Evolutionary conservation across 2,888 invertebrate genomes (phyloP), one percentile per base, ranked within the genome.

Genomic region (Cosmorhoe ocellata): DNA sequence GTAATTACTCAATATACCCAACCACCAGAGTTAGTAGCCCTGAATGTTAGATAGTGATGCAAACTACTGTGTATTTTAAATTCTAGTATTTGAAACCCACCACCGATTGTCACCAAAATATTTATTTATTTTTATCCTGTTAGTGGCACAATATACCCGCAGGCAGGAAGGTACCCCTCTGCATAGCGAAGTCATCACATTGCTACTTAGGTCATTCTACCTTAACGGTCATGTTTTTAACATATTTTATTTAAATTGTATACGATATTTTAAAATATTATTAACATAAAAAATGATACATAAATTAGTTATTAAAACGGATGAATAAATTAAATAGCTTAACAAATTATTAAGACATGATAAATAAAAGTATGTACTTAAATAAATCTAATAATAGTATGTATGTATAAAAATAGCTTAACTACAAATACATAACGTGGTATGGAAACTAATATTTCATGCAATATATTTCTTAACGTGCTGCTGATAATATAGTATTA

Each of bases 101-200:
- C 89, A 89, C 89, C 89, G 65, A 66, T 72, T 69, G 71, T 75
- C 64, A 76, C 71, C 72, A 76, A 66, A 71, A 68, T 66, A 64
- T 67, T n/a, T n/a, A n/a, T n/a, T n/a, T n/a, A n/a, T n/a, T 63
- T 69, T 72, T 63, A 74, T 52, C 40, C 56, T 83, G 87, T 90
- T 90, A 90, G 86, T 87, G 78, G 80, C 80, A 79, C 76, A 81
- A 74, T 73, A 72, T 81, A 84, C 90, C 90, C 83, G 80, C 91
- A 91, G 90, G 90, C 91, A 91, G 91, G 91, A 91, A 91, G 91
- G 90, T 88, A 85, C 88, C 86, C 81, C 79, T 86, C 87, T 88
- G 87, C 84, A 88, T 90, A 91, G 90, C 91, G 83, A 86, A 89
- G 84, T 89, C 89, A 84, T 85, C 79, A 79, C 6, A 36, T 72